Percentiles rank a stretch among this genome's conserved stretches.
These are phyloP conservation scores for Corythoichthys intestinalis DNA, from an alignment of 2,113 vertebrate genomes.

Conservation along the genomic window DNA sequence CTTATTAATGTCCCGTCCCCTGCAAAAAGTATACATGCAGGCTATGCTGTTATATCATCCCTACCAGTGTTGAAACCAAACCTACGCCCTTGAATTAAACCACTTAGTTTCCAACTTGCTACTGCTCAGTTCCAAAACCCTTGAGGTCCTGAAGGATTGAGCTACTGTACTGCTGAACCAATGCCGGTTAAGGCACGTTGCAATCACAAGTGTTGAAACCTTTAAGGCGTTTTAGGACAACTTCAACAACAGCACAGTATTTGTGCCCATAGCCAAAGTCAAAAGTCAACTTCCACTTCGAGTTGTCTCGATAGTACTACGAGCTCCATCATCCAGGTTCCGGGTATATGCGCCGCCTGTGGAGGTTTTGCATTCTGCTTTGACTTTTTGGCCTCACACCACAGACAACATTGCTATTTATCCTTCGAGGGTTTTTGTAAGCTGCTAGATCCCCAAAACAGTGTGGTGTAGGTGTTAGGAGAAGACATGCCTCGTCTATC, in stretches of 20 bases:
- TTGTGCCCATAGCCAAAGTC: conserved; percentile 1
- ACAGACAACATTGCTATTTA: conserved; percentile 8
- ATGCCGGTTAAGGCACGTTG: not conserved
- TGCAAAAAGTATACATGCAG: too few species aligned
- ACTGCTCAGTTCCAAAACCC: not conserved
- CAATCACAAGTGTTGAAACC: not conserved
- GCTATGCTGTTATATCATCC: too few species aligned
- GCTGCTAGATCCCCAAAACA: conserved; percentile 15
- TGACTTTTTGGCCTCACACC: conserved; percentile 19
- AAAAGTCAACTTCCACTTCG: conserved; percentile 3
- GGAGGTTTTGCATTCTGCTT: conserved; percentile 17
- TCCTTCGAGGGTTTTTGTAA: conserved; percentile 1
- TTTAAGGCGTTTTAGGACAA: not conserved
- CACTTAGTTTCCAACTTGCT: not conserved
- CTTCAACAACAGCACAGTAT: not conserved
- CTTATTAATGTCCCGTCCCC: too few species aligned
- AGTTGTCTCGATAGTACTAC: conserved; percentile 1
- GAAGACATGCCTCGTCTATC: conserved; percentile 11
- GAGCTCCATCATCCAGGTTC: not conserved
- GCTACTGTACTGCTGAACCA: not conserved
- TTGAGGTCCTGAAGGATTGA: not conserved
- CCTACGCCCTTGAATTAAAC: too few species aligned
- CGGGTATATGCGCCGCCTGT: conserved; percentile 15
- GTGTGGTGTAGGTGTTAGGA: conserved; percentile 29
- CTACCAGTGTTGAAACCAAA: too few species aligned